These are phyloP conservation scores for Glareola pratincola DNA, from an alignment of 2,113 vertebrate species.

Conservation along the genomic window DNA sequence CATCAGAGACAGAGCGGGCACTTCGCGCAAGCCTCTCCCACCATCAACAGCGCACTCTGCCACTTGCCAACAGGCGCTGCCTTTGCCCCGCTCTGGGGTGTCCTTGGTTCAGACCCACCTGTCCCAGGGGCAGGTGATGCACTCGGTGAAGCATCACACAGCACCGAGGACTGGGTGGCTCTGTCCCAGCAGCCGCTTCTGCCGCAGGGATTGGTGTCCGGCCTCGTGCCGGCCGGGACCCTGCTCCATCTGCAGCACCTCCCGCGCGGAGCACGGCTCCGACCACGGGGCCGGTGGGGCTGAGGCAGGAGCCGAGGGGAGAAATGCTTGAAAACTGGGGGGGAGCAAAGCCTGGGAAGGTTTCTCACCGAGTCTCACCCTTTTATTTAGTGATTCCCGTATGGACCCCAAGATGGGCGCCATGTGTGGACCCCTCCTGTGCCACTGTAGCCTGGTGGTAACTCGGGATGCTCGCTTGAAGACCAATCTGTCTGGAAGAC, in stretches of 20 bases:
- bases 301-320: neutral
- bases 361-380: neutral
- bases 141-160: accelerated
- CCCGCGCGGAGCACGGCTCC: accelerated
- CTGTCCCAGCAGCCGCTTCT: neutral
- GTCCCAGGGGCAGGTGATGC: accelerated
- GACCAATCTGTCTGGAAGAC: neutral
- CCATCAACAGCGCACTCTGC: accelerated
- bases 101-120: neutral
- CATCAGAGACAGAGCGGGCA: neutral
- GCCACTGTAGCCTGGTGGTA: too few relatives aligned
- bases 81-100: neutral
- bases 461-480: accelerated
- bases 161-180: neutral
- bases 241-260: accelerated
- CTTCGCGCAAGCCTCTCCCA: neutral
- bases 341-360: neutral
- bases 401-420: neutral
- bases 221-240: neutral
- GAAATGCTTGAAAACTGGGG: neutral
- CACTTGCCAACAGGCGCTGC: too few relatives aligned
- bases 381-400: accelerated
- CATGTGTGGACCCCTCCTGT: accelerated
- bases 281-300: neutral
- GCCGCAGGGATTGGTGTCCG: accelerated